phyloP scores from a whole-genome alignment of 2,113 vertebrate genomes.

The Cariama cristata region DNA sequence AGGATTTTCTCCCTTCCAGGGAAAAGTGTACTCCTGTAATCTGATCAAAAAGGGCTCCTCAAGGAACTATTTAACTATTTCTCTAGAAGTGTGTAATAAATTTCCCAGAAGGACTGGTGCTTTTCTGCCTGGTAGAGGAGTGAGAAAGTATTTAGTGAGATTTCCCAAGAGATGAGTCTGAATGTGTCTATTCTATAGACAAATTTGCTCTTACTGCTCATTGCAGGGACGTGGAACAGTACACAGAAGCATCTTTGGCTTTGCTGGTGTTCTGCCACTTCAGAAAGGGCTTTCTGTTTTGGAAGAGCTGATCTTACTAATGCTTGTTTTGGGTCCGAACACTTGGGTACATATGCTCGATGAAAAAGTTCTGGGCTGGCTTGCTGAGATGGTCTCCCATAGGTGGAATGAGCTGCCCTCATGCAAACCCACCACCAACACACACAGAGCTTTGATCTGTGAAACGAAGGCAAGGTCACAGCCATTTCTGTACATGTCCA shows the following conservation, averaged over 20 bases:
- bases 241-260: neutral
- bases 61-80: slow-evolving; percentile 44
- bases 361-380: neutral
- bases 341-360: neutral
- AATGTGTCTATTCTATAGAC: neutral
- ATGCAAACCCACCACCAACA: neutral
- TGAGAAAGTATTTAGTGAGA: slow-evolving; percentile 57
- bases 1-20: slow-evolving; percentile 25
- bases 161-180: slow-evolving; percentile 54
- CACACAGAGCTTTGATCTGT: neutral
- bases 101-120: neutral
- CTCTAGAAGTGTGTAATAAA: slow-evolving; percentile 42
- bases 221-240: neutral
- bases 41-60: slow-evolving; percentile 46
- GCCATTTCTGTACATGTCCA: neutral
- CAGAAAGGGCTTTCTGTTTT: neutral
- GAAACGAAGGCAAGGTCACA: neutral
- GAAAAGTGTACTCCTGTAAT: slow-evolving; percentile 26
- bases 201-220: neutral
- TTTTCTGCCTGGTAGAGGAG: neutral
- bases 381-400: neutral
- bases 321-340: neutral
- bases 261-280: neutral
- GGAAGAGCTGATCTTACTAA: neutral
- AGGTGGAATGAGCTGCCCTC: neutral